Percentiles rank a stretch among this genome's conserved stretches.
Evolutionary conservation across 2,888 invertebrate species (phyloP).

Genomic region (Drosophila maculinotata): DNA sequence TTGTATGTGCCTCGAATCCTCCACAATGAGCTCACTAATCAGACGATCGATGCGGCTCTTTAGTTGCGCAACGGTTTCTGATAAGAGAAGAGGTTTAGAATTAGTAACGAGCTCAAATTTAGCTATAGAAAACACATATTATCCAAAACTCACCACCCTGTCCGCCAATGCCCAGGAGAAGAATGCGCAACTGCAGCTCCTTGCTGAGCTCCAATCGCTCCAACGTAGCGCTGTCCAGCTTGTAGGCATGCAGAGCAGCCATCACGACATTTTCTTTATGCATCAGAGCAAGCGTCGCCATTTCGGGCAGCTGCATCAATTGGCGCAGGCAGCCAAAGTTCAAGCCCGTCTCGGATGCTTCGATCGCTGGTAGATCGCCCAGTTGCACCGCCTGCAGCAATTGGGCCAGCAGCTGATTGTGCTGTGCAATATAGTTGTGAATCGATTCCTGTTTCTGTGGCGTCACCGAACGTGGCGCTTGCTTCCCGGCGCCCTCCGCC

Average conservation of each 20-base stretch:
- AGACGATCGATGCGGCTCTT: conserved; percentile 66
- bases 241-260: conserved; percentile 76
- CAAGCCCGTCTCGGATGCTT: conserved; percentile 33
- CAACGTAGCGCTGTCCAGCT: conserved; percentile 63
- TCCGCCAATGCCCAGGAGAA: conserved; percentile 63
- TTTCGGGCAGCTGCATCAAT: conserved; percentile 66
- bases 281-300: conserved; percentile 61
- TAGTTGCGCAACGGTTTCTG: conserved; percentile 38
- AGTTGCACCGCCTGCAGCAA: conserved; percentile 75
- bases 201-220: conserved; percentile 45
- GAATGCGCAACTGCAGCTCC: conserved; percentile 62
- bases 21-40: conserved; percentile 67
- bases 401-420: conserved; percentile 80
- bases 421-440: conserved; percentile 81
- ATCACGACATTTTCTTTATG: conserved; percentile 71
- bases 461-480: conserved; percentile 38
- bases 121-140: not conserved
- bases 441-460: conserved; percentile 78
- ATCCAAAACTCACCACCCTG: conserved; percentile 54
- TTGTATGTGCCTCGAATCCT: conserved; percentile 75
- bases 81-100: not conserved
- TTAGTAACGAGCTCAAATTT: not conserved
- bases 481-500: conserved; percentile 29
- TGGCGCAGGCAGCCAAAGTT: conserved; percentile 70
- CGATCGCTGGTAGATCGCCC: conserved; percentile 23